Evolutionary conservation across 2,113 vertebrate genomes (phyloP).

Genomic region (Oostethus manadensis): DNA sequence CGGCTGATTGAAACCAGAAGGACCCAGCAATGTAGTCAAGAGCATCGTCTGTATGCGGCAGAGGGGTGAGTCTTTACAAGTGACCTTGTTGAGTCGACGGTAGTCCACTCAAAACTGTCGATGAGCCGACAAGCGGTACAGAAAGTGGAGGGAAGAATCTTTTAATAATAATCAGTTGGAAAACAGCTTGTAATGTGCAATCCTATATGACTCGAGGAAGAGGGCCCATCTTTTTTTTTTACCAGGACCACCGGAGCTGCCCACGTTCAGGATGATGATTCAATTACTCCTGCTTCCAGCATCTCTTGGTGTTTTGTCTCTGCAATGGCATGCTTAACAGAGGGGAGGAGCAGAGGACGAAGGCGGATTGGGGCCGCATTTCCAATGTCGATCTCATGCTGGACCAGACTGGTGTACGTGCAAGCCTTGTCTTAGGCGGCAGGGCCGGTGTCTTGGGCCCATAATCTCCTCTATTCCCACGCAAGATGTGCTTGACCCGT

Average conservation of each 20-base stretch:
- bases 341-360: background rate
- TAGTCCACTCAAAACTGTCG: slow-evolving; percentile 1
- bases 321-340: background rate
- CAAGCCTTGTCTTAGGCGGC: too few species aligned
- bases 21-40: background rate
- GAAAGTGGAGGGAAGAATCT: too few species aligned
- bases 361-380: too few species aligned
- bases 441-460: background rate
- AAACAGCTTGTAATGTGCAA: too few species aligned
- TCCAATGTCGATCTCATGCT: background rate
- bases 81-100: background rate
- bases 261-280: background rate
- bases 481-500: background rate
- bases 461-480: background rate
- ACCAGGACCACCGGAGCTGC: background rate
- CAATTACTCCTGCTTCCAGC: background rate
- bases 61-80: background rate
- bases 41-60: background rate
- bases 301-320: background rate
- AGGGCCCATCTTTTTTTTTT: background rate
- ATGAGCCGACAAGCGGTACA: too few species aligned
- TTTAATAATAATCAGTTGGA: too few species aligned
- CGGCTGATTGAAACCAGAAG: background rate
- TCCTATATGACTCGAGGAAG: too few species aligned
- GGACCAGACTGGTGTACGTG: background rate